Percentiles rank a stretch among this genome's conserved stretches.
These are phyloP conservation scores for Lepus americanus DNA, from an alignment of 2,113 vertebrate genomes.

Conservation along the genomic window DNA sequence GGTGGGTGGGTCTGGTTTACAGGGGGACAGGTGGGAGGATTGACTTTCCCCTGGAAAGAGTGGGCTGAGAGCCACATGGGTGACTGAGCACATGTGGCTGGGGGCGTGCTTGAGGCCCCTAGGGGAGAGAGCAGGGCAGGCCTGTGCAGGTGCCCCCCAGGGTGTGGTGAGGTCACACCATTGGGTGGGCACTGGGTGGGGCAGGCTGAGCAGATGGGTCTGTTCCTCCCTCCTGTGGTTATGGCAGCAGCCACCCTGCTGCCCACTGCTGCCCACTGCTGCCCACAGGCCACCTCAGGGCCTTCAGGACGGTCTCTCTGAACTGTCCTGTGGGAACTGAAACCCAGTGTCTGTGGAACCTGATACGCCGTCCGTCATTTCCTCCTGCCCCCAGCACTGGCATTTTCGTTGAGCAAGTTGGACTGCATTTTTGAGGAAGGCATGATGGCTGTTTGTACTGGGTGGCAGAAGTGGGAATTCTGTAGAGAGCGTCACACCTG, in stretches of 20 bases:
- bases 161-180: too few species aligned
- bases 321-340: conserved; percentile 72
- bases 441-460: conserved; percentile 62
- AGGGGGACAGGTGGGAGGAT: not conserved
- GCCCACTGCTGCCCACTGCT: accelerated
- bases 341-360: conserved; percentile 76
- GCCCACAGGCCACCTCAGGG: conserved; percentile 22
- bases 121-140: not conserved
- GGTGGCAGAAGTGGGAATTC: conserved; percentile 55
- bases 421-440: conserved; percentile 84
- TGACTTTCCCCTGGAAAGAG: too few species aligned
- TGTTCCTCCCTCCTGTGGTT: accelerated
- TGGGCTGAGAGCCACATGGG: too few species aligned
- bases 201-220: not conserved
- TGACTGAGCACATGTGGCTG: not conserved
- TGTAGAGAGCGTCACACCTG: not conserved
- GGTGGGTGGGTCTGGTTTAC: not conserved
- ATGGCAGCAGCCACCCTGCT: not conserved
- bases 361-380: conserved; percentile 68
- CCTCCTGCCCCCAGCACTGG: conserved; percentile 67
- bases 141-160: not conserved
- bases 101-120: not conserved
- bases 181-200: not conserved
- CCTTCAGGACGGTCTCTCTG: conserved; percentile 40
- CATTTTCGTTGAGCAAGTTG: conserved; percentile 80